These are phyloP conservation scores for Micropterix aruncella DNA, from an alignment of 2,888 invertebrate species.

Conservation along the genomic window DNA sequence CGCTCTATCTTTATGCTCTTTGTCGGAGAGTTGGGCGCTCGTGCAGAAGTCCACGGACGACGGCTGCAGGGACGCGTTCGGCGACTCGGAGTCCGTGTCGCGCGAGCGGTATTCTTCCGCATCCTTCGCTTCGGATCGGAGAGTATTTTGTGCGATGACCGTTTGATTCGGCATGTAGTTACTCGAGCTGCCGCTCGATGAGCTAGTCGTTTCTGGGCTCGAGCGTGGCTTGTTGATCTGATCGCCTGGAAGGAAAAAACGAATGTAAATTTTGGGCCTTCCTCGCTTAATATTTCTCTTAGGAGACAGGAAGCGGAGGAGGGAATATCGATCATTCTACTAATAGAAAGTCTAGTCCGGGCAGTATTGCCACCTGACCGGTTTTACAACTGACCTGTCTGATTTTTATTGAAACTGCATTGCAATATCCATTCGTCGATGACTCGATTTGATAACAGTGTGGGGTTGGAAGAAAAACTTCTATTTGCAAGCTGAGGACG, in stretches of 20 bases:
- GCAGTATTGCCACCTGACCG: too few relatives aligned
- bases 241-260: conserved; percentile 17
- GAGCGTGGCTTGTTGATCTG: conserved; percentile 17
- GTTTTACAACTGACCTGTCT: too few relatives aligned
- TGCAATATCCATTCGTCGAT: too few relatives aligned
- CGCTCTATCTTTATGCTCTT: too few relatives aligned
- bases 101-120: not conserved
- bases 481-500: too few relatives aligned
- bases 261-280: too few relatives aligned
- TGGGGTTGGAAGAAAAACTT: too few relatives aligned
- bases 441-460: too few relatives aligned
- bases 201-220: conserved; percentile 38
- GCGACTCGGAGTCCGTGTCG: not conserved
- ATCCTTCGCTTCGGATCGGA: not conserved
- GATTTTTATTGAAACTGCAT: too few relatives aligned
- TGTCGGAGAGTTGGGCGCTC: not conserved
- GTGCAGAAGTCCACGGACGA: conserved; percentile 1
- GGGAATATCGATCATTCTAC: not conserved
- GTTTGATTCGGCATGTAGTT: conserved; percentile 16
- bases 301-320: not conserved
- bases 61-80: conserved; percentile 2
- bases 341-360: too few relatives aligned
- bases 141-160: not conserved
- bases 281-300: not conserved
- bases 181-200: conserved; percentile 37